A percentile compares a stretch with the other conserved stretches of the same genome.
Evolutionary conservation across 2,113 vertebrate species (phyloP).

Genomic region (Rattus rattus): DNA sequence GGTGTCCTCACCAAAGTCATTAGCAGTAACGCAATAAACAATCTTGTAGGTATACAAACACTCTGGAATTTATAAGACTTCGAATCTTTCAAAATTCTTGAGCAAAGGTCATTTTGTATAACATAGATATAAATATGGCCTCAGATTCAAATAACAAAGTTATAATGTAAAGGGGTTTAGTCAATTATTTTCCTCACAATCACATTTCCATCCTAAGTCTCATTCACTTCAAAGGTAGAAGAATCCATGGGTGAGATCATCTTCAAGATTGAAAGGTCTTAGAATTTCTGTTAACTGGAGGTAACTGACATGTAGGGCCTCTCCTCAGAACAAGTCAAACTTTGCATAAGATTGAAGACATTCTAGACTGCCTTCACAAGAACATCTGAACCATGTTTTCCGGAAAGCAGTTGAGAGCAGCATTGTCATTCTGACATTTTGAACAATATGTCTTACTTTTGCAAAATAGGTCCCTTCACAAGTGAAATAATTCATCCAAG

Average conservation of each 20-base stretch:
- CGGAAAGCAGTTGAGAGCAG: neutral
- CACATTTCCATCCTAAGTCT: conserved; percentile 39
- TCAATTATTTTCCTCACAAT: conserved; percentile 11
- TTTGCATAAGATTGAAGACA: neutral
- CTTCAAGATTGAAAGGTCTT: conserved; percentile 50
- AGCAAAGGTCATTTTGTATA: conserved; percentile 14
- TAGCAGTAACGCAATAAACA: conserved; percentile 38
- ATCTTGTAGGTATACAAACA: conserved; percentile 21
- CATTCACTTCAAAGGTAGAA: conserved; percentile 27
- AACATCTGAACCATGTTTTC: conserved; percentile 8
- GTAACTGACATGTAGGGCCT: neutral
- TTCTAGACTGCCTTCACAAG: neutral
- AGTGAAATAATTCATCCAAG: conserved; percentile 19
- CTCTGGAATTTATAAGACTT: conserved; percentile 55
- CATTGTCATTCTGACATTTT: neutral
- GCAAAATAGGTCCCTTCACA: neutral
- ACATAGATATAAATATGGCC: neutral
- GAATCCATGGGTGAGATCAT: conserved; percentile 39
- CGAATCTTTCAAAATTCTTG: conserved; percentile 37
- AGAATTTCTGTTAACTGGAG: conserved; percentile 19
- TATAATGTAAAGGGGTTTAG: conserved; percentile 54
- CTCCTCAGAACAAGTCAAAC: neutral
- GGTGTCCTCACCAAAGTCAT: conserved; percentile 42
- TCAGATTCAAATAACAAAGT: conserved; percentile 36
- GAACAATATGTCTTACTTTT: conserved; percentile 40